Conservation (phyloP, 2,797 vertebrate species). For the Cossypha polioptera region DNA sequence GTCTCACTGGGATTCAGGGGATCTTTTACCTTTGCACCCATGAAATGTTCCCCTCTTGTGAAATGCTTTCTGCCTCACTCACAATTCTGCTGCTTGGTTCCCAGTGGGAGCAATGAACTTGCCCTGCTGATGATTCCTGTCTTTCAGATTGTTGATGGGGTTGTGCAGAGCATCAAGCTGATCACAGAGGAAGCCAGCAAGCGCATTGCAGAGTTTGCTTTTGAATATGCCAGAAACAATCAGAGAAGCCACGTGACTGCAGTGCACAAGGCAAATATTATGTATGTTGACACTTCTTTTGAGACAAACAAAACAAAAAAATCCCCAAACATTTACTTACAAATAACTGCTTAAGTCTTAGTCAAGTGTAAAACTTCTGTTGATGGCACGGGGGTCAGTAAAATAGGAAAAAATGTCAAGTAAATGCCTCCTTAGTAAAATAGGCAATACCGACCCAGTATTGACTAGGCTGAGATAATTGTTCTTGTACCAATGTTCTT, state of each 20-base stretch:
- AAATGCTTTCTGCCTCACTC: not conserved
- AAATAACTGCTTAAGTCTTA: not conserved
- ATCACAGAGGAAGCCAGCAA: slow-evolving; percentile 93
- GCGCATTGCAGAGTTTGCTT: slow-evolving; percentile 94
- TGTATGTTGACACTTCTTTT: slow-evolving; percentile 78
- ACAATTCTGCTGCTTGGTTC: not conserved
- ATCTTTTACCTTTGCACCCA: not conserved
- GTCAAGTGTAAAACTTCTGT: not conserved
- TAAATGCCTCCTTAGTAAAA: not conserved
- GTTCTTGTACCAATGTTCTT: not conserved
- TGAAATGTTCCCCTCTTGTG: not conserved
- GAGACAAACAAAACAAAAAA: not conserved
- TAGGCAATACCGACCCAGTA: not conserved
- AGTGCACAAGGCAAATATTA: slow-evolving; percentile 98
- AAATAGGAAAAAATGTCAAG: not conserved
- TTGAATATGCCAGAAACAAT: slow-evolving; percentile 94
- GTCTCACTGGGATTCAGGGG: too few relatives aligned
- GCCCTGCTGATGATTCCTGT: not conserved
- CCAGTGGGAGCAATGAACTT: not conserved
- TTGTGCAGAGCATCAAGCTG: slow-evolving; percentile 97
- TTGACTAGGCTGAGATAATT: not conserved
- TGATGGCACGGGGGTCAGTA: not conserved
- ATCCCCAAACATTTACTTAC: not conserved
- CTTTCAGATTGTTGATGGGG: slow-evolving; percentile 94
- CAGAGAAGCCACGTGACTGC: slow-evolving; percentile 91